Evolutionary conservation across 2,113 vertebrate species (phyloP).

Genomic region (Ciconia maguari): DNA sequence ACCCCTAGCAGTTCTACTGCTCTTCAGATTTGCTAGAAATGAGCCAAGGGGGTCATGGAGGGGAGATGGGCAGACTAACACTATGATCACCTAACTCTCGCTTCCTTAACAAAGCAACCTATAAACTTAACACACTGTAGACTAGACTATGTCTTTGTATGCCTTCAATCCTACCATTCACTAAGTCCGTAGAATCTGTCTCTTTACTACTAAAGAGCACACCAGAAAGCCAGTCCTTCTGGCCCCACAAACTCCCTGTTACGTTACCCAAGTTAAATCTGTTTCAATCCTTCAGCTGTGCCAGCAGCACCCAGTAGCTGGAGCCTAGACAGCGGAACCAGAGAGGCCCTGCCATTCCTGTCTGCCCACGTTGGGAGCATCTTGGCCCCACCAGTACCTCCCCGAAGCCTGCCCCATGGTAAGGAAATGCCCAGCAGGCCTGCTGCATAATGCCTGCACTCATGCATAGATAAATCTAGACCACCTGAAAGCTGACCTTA

Average conservation of each 20-base stretch:
- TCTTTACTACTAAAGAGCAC: background rate
- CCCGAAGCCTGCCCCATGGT: constrained; percentile 89
- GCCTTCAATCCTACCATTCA: background rate
- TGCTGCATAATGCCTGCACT: background rate
- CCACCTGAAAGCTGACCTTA: background rate
- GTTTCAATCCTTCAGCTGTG: constrained; percentile 81
- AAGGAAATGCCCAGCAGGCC: constrained; percentile 70
- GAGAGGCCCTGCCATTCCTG: constrained; percentile 88
- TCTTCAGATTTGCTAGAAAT: background rate
- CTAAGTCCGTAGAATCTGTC: background rate
- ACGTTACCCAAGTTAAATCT: constrained; percentile 63
- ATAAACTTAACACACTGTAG: background rate
- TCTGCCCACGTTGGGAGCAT: constrained; percentile 82
- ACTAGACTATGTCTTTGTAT: background rate
- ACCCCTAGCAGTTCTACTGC: background rate
- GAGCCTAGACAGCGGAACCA: constrained; percentile 91
- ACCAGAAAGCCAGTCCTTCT: background rate
- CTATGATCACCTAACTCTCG: background rate
- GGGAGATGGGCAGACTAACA: constrained; percentile 20
- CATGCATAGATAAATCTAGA: background rate
- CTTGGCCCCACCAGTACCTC: constrained; percentile 86
- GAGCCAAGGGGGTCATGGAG: background rate
- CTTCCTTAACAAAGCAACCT: constrained; percentile 16
- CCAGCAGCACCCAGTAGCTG: constrained; percentile 87
- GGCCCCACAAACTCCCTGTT: background rate